These are phyloP conservation scores for Spatulosminthurus flaviceps DNA, from an alignment of 2,888 invertebrate genomes.

Conservation along the genomic window DNA sequence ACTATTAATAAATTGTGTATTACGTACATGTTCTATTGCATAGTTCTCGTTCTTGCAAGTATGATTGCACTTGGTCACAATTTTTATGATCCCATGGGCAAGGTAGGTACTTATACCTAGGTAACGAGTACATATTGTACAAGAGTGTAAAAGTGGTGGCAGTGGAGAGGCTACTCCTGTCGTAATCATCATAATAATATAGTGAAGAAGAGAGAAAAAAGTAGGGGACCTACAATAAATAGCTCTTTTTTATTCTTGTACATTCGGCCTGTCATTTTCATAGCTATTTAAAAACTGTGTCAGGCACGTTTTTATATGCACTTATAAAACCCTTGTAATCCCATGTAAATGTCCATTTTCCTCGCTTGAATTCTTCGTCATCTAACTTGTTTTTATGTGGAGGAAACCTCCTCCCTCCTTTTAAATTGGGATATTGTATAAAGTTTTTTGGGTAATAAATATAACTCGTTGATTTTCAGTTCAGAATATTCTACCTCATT, in stretches of 20 bases:
- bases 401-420: too few relatives aligned
- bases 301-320: conserved; percentile 9
- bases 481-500: too few relatives aligned
- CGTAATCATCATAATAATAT: conserved; percentile 1
- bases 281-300: conserved; percentile 21
- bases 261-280: conserved; percentile 23
- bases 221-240: conserved; percentile 31
- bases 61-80: neutral
- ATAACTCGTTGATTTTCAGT: too few relatives aligned
- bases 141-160: neutral
- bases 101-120: too few relatives aligned
- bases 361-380: too few relatives aligned
- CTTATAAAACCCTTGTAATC: neutral
- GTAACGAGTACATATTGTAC: too few relatives aligned
- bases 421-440: too few relatives aligned
- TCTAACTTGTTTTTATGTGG: too few relatives aligned
- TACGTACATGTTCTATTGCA: neutral
- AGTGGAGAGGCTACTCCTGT: neutral
- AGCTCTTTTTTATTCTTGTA: conserved; percentile 15
- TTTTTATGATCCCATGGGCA: neutral
- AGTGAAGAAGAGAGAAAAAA: neutral
- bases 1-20: neutral
- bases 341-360: too few relatives aligned
- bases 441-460: too few relatives aligned
- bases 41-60: neutral